Evolutionary conservation across 2,888 invertebrate genomes (phyloP), one percentile per base, ranked within the genome.

Genomic region (Nemotelus pantherinus): DNA sequence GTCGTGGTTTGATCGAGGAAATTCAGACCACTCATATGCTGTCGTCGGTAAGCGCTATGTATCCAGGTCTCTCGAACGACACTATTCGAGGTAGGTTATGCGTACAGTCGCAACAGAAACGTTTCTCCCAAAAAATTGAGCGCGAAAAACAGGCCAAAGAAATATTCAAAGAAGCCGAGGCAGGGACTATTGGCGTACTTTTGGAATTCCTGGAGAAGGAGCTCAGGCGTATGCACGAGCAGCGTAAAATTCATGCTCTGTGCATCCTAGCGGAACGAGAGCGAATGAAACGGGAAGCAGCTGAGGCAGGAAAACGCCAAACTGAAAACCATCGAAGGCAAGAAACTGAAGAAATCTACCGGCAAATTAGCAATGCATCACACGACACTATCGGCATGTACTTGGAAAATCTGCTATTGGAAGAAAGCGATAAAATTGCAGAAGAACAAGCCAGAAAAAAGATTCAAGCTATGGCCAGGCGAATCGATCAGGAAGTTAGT

Each of bases 331-430:
- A 92, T 77, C 87, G 93, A 57, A 88, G 94, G 4, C 85, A 90
- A 5, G 93, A 95, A 83, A 92, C 94, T 81, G 94, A 95, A 81
- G 93, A 95, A 85, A 91, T 95, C 84, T 95, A 94, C 84, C 92
- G 91, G 84, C 92, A 93, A 87, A 89, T 89, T 41, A 80, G 82
- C 58, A 45, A 81, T 10, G 80, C 82, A 1, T 83, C 84, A 60
- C 90, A 90, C 82, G 89, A 90, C 58, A 89, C 90, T 0, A 90
- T 92, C 0, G 90, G 92, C 78, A 84, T 89, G 3, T 93, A 92
- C 83, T 86, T 93, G 58, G 89, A 91, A 81, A 90, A 90, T 80
- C 89, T 93, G 6, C 88, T 93, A 9, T 87, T 89, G 3, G 89
- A 90, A 78, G 90, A 92, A 10, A 88, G 91, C 80, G 89, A 91